Percentiles rank a stretch among this genome's conserved stretches.
Conservation (phyloP, 2,797 vertebrate genomes). For the Muscicapa comitata region DNA sequence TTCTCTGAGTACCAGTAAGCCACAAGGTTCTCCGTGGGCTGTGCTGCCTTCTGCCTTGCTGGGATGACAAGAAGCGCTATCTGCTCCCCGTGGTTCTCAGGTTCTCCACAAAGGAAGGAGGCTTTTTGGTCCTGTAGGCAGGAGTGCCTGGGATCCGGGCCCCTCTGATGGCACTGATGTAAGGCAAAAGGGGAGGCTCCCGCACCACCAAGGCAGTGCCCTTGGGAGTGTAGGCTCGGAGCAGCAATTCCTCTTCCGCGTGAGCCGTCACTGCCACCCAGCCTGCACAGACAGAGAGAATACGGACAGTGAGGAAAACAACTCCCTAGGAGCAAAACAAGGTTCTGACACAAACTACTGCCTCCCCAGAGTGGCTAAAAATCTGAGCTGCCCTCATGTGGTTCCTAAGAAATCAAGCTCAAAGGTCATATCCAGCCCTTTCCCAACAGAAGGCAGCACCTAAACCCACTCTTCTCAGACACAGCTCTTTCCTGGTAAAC, state of each 20-base stretch:
- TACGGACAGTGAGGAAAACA: not conserved
- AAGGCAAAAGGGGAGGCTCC: slow-evolving; percentile 82
- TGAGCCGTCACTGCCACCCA: slow-evolving; percentile 89
- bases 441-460: not conserved
- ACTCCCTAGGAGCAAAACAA: not conserved
- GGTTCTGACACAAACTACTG: not conserved
- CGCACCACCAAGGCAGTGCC: slow-evolving; percentile 71
- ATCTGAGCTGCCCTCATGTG: not conserved
- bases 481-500: not conserved
- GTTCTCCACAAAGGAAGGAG: slow-evolving; percentile 67
- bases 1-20: not conserved
- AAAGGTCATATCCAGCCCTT: not conserved
- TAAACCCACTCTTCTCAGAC: not conserved
- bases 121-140: slow-evolving; percentile 79
- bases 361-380: not conserved
- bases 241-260: slow-evolving; percentile 61
- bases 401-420: not conserved
- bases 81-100: slow-evolving; percentile 3
- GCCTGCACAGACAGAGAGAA: slow-evolving; percentile 71
- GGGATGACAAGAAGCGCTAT: not conserved
- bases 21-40: not conserved
- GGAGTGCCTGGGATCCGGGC: slow-evolving; percentile 74
- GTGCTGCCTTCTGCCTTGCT: not conserved
- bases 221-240: slow-evolving; percentile 80
- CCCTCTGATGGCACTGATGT: slow-evolving; percentile 82